A percentile compares a stretch with the other conserved stretches of the same genome.
Conservation (phyloP, 2,113 vertebrate genomes). For the Crotophaga sulcirostris region DNA sequence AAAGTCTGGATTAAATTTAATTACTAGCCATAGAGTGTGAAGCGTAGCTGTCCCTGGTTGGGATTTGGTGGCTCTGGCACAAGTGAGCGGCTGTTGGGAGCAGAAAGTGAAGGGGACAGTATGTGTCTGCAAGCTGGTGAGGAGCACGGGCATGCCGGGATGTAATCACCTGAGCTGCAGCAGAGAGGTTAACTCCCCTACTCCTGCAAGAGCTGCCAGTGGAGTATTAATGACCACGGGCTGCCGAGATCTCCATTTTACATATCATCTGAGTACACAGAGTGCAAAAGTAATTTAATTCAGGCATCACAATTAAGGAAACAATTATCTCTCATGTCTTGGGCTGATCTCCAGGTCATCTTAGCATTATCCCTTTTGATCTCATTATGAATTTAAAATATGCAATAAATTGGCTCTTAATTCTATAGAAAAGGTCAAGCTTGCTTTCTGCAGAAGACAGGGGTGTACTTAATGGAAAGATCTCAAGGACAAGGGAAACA, state of each 20-base stretch:
- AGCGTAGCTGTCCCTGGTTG: not conserved
- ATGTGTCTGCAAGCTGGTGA: not conserved
- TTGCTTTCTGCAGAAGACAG: not conserved
- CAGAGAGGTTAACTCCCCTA: not conserved
- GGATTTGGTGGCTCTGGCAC: not conserved
- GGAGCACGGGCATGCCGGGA: not conserved
- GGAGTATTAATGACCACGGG: not conserved
- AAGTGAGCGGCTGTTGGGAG: not conserved
- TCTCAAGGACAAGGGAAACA: conserved; percentile 41
- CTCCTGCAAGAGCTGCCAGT: not conserved
- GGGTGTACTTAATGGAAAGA: not conserved
- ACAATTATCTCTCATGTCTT: conserved; percentile 50
- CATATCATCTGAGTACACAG: not conserved
- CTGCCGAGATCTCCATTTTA: not conserved
- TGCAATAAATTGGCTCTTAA: conserved; percentile 25
- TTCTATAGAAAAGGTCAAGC: conserved; percentile 17
- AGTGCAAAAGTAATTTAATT: conserved; percentile 23
- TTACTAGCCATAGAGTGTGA: rapidly evolving
- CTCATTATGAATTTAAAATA: conserved; percentile 61
- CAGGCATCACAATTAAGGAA: conserved; percentile 36
- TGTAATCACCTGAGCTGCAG: not conserved
- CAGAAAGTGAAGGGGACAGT: rapidly evolving
- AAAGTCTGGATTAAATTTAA: rapidly evolving
- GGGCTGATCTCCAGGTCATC: conserved; percentile 24
- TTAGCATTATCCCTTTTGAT: conserved; percentile 44